Base-by-base conservation (phyloP, 2,888 invertebrate genomes). In the Ichneumoninae sp. region DNA sequence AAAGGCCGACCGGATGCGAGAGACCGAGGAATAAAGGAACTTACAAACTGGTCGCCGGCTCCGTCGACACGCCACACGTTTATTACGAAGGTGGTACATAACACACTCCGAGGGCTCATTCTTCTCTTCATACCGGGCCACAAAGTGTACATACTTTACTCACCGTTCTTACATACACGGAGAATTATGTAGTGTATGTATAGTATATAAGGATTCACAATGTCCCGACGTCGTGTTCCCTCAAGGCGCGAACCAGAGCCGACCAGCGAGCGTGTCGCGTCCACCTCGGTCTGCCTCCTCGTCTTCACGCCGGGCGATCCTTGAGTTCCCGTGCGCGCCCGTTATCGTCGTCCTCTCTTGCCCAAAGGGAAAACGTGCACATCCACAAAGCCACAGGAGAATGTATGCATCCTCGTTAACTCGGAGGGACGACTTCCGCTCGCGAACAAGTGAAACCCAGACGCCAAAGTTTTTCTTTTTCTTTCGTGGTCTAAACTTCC, bases 1-100 rank as follows among this genome's bases (percentile, higher is more conserved):
- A 77, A 74, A 83, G 79, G 81, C 74, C 85, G 83, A 83, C 83
- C 85, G 85, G 85, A 85, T 85, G 85, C 75, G 75, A 73, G 81
- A 79, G 63, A 77, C 74, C 73, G 75, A 85, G 52, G 81, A 81
- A 85, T 83, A 83, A 85, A 81, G 77, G 74, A 83, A 81, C 83
- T 70, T 52, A 60, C 57, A 63, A 63, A 83, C 71, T 73, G 82
- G 82, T 84, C 68, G 75, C 75, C 54, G 84, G 63, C 54, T 73
- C 74, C 30, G 73, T 60, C 78, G 78, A 83, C 83, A 83, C 78
- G 74, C 78, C 78, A 79, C 74, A 54, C 78, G 68, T 83, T 83
- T 74, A 83, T 83, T 71, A 30, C 16, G 4, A n/a, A 16, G 74
- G 68, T 79, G 74, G 78, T 79, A 79, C 74, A 74, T 74, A 74